Conservation (phyloP, 2,888 invertebrate genomes). For the Leptopilina myrica region DNA sequence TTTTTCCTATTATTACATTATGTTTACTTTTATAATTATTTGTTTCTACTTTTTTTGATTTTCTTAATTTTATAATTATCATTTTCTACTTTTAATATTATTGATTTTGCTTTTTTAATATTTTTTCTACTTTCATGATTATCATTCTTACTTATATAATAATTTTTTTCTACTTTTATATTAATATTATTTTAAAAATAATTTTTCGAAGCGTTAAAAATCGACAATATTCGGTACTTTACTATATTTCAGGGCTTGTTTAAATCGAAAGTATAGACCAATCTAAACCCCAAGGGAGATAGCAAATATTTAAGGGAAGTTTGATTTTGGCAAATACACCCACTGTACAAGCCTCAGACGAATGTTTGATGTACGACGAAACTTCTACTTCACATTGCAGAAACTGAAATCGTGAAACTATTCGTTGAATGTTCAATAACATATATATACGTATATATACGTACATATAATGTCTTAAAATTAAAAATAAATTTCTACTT, state of each 20-base stretch:
- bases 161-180: too few species aligned
- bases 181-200: too few species aligned
- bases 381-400: constrained; percentile 14
- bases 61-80: too few species aligned
- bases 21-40: too few species aligned
- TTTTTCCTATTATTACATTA: too few species aligned
- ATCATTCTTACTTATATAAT: too few species aligned
- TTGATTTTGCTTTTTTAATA: too few species aligned
- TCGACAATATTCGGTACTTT: neutral
- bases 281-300: neutral
- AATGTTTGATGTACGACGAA: constrained; percentile 34
- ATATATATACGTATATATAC: too few species aligned
- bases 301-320: constrained; percentile 28
- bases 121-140: too few species aligned
- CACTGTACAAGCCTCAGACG: neutral
- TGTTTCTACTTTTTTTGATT: too few species aligned
- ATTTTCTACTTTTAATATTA: too few species aligned
- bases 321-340: constrained; percentile 7
- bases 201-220: too few species aligned
- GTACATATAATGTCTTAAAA: constrained; percentile 1
- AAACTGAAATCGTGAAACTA: constrained; percentile 8
- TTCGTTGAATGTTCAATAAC: neutral
- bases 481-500: neutral
- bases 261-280: neutral
- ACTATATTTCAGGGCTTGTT: constrained; percentile 1